A percentile compares a stretch with the other conserved stretches of the same genome.
These are phyloP conservation scores for Oncorhynchus mykiss DNA, from an alignment of 2,113 vertebrate genomes.

Conservation along the genomic window DNA sequence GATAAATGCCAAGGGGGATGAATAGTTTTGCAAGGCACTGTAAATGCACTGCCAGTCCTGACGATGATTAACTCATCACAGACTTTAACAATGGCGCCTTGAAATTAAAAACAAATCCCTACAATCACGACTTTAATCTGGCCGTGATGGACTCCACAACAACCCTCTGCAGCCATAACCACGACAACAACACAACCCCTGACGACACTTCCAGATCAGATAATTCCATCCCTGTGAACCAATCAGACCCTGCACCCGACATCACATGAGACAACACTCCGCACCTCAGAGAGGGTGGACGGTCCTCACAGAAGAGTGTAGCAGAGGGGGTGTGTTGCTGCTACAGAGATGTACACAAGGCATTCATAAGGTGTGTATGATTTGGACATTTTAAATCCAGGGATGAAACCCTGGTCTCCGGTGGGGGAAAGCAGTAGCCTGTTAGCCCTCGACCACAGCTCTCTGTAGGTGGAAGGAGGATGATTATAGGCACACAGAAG, in stretches of 20 bases:
- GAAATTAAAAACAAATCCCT: not conserved
- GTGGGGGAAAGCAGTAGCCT: too few relatives aligned
- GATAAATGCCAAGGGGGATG: too few relatives aligned
- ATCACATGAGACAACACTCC: not conserved
- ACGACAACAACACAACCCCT: not conserved
- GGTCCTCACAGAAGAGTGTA: slow-evolving; percentile 45
- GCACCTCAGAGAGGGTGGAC: slow-evolving; percentile 1
- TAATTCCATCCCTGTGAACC: slow-evolving; percentile 50
- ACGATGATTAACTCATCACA: too few relatives aligned
- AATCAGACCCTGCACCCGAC: slow-evolving; percentile 32
- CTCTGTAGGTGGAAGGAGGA: too few relatives aligned
- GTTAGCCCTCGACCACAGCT: too few relatives aligned
- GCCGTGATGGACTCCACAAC: not conserved
- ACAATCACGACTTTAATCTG: accelerated
- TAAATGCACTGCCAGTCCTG: too few relatives aligned
- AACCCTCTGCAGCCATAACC: not conserved
- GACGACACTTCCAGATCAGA: slow-evolving; percentile 3
- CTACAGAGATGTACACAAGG: slow-evolving; percentile 57
- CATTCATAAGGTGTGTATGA: slow-evolving; percentile 31
- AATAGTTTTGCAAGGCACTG: too few relatives aligned
- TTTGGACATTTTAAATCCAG: too few relatives aligned
- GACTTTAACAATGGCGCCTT: too few relatives aligned
- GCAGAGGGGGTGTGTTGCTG: slow-evolving; percentile 59
- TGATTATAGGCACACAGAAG: too few relatives aligned
- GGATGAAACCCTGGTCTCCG: too few relatives aligned